Evolutionary conservation across 2,888 invertebrate genomes (phyloP), one percentile per base, ranked within the genome.

Genomic region (Cyclophora albipunctata): DNA sequence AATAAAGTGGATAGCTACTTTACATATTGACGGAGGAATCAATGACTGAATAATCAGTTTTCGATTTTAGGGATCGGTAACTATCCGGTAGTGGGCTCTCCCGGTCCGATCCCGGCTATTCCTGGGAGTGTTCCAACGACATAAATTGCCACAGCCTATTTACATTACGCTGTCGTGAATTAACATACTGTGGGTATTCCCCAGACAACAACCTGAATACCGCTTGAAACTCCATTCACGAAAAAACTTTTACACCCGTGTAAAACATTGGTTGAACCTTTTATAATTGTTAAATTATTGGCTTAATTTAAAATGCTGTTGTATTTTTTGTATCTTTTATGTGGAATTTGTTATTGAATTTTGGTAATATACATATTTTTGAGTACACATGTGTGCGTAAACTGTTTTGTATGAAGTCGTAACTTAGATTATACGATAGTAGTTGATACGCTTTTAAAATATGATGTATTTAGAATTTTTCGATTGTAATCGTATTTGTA

Each of bases 171-270:
- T 69, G 73, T 70, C 75, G 72, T 69, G 75, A 80, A 84, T 85
- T 85, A 84, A 83, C 85, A 85, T 84, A 85, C 71, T 71, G 65
- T 64, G 80, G 80, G 76, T 78, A 79, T 82, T 84, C 84, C 84
- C 84, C 59, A 63, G 81, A 68, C 72, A 68, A 66, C 71, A 69
- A 72, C 78, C 76, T 69, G 73, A 73, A 77, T 82, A 76, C 66
- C 66, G 64, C 55, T 62, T 64, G 62, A 66, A 66, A 62, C 62
- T 60, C 62, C 62, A 59, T 62, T 55, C 55, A 51, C 51, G 52
- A 53, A 55, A 59, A 55, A 59, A 57, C 49, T 53, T 48, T 52
- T 52, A 52, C 45, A 45, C 43, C 34, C 43, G 20, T 34, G 37
- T 37, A 37, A 37, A 37, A 37, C 1, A 37, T 37, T 37, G 37